phyloP scores from a whole-genome alignment of 2,888 invertebrate species.

The Caenorhabditis zanzibari region DNA sequence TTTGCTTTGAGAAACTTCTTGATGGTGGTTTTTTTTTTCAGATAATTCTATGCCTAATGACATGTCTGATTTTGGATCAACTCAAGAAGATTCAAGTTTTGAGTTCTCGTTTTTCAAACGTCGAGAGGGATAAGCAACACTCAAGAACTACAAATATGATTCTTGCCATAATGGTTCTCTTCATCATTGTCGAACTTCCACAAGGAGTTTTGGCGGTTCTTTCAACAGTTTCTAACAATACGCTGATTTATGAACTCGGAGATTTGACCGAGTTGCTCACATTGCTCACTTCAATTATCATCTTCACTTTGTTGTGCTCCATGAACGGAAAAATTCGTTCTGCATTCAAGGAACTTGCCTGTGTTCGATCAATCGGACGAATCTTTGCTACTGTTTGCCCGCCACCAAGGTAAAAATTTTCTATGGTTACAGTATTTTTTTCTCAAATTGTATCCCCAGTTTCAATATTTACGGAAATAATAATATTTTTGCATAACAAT shows the following conservation, averaged over 20 bases:
- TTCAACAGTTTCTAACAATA: slow-evolving; percentile 68
- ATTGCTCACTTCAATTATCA: slow-evolving; percentile 78
- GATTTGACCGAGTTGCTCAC: slow-evolving; percentile 81
- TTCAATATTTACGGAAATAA: no score
- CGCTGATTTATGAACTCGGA: slow-evolving; percentile 72
- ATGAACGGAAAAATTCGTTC: slow-evolving; percentile 78
- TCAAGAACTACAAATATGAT: slow-evolving; percentile 81
- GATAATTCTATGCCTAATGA: slow-evolving; percentile 80
- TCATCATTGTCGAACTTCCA: slow-evolving; percentile 80
- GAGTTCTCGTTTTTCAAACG: slow-evolving; percentile 76
- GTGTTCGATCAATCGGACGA: slow-evolving; percentile 53
- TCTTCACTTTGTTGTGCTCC: slow-evolving; percentile 78
- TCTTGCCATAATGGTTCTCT: slow-evolving; percentile 80
- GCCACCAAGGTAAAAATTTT: slow-evolving; percentile 53
- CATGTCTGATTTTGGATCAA: slow-evolving; percentile 76
- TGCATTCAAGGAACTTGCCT: slow-evolving; percentile 68
- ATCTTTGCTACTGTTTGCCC: slow-evolving; percentile 51
- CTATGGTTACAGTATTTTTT: no score
- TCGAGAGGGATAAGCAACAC: slow-evolving; percentile 78
- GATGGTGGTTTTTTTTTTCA: slow-evolving; percentile 20
- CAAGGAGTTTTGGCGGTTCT: slow-evolving; percentile 78
- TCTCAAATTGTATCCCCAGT: no score
- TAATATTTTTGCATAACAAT: no score
- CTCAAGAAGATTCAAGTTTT: slow-evolving; percentile 75
- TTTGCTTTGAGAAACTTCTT: background rate